phyloP scores from a whole-genome alignment of 2,113 vertebrate species.

The Misgurnus mizolepis region DNA sequence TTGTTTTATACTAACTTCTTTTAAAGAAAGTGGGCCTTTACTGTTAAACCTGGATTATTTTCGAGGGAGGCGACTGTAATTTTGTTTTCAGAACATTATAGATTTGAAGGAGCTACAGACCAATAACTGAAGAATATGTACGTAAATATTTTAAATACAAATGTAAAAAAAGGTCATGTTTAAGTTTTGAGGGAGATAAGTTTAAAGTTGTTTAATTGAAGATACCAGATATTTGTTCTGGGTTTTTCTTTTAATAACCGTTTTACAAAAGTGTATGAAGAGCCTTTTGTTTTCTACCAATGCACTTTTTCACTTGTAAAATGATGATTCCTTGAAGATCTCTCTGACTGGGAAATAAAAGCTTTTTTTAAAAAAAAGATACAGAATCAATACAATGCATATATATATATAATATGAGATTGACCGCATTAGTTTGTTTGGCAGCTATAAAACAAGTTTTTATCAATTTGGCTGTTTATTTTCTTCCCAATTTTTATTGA shows the following conservation, averaged over 20 bases:
- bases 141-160: background rate
- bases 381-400: no score
- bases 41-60: background rate
- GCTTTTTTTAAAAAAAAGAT: background rate
- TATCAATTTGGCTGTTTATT: no score
- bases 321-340: background rate
- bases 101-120: background rate
- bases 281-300: conserved; percentile 5
- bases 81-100: background rate
- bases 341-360: background rate
- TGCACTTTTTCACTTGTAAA: background rate
- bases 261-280: conserved; percentile 28
- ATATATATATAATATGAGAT: no score
- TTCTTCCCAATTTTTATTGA: no score
- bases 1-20: conserved; percentile 26
- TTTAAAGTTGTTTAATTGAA: conserved; percentile 2
- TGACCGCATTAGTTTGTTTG: no score
- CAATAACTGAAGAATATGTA: background rate
- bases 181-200: background rate
- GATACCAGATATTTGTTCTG: background rate
- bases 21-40: background rate
- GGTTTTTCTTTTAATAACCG: background rate
- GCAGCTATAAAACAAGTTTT: no score
- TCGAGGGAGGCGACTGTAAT: background rate
- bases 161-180: background rate